phyloP scores from a whole-genome alignment of 2,113 vertebrate genomes.

The Acinonyx jubatus region DNA sequence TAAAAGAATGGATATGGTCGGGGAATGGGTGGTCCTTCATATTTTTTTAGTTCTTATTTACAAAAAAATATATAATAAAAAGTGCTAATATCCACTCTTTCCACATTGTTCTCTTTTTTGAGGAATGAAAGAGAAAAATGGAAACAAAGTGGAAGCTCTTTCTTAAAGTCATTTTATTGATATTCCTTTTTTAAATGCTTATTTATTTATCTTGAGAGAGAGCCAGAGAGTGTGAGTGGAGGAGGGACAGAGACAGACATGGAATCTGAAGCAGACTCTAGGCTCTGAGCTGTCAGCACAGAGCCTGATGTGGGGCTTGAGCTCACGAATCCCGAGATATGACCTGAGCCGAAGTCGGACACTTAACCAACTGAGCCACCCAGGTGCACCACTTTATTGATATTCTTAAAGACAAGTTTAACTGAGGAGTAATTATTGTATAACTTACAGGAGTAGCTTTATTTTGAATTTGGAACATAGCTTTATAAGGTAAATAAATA shows the following conservation, averaged over 20 bases:
- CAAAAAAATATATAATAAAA: neutral
- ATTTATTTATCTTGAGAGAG: too few species aligned
- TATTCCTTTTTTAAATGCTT: neutral
- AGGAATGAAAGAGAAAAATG: neutral
- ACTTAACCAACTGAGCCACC: too few species aligned
- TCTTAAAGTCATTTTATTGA: neutral
- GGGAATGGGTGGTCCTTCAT: neutral
- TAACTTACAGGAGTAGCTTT: neutral
- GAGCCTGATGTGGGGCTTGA: too few species aligned
- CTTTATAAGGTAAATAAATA: neutral
- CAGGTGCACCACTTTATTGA: neutral
- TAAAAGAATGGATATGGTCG: neutral
- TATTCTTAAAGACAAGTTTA: neutral
- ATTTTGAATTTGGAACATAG: neutral
- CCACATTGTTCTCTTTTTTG: neutral
- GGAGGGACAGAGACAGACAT: too few species aligned
- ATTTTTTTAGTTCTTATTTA: conserved; percentile 1
- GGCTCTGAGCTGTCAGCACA: too few species aligned
- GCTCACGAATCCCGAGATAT: too few species aligned
- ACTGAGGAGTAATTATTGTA: neutral
- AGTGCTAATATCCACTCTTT: neutral
- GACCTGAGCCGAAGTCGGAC: too few species aligned
- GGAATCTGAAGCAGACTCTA: too few species aligned
- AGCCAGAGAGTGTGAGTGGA: too few species aligned
- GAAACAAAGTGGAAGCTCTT: neutral